Conservation (phyloP, 2,888 invertebrate genomes). For the Ormyrus rosae region DNA sequence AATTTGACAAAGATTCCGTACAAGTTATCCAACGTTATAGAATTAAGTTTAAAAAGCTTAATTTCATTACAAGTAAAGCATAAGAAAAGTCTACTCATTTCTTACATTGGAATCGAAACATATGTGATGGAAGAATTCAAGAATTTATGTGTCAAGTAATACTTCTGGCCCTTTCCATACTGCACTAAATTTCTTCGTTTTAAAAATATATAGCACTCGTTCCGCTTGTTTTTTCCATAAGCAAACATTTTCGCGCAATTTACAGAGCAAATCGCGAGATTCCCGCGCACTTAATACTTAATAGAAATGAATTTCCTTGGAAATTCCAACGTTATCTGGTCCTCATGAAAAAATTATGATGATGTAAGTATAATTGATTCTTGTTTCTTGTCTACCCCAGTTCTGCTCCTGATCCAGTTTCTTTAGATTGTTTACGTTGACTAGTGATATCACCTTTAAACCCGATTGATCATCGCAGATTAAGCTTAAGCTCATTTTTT, state of each 20-base stretch:
- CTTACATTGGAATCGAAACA: conserved; percentile 21
- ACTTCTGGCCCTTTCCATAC: conserved; percentile 21
- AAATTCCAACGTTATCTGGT: conserved; percentile 40
- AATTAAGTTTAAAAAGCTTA: conserved; percentile 27
- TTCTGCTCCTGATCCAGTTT: background rate
- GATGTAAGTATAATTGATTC: conserved; percentile 32
- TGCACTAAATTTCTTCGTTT: conserved; percentile 15
- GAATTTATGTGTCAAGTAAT: conserved; percentile 23
- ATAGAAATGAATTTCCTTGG: conserved; percentile 34
- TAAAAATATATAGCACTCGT: conserved; percentile 40
- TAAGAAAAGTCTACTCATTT: conserved; percentile 13
- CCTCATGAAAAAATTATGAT: conserved; percentile 44
- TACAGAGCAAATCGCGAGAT: conserved; percentile 34
- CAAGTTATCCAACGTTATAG: conserved; percentile 1
- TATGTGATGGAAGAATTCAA: conserved; percentile 25
- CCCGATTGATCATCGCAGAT: conserved; percentile 44
- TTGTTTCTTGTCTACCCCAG: background rate
- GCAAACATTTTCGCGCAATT: conserved; percentile 30
- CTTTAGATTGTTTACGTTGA: background rate
- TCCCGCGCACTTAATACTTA: conserved; percentile 30
- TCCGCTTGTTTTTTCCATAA: conserved; percentile 20
- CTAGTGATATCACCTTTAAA: conserved; percentile 25
- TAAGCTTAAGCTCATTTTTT: conserved; percentile 45
- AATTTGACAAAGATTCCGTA: background rate
- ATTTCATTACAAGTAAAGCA: conserved; percentile 16